Evolutionary conservation across 1,140 invertebrate species (phyloP).

Genomic region (Chironomus tepperi): DNA sequence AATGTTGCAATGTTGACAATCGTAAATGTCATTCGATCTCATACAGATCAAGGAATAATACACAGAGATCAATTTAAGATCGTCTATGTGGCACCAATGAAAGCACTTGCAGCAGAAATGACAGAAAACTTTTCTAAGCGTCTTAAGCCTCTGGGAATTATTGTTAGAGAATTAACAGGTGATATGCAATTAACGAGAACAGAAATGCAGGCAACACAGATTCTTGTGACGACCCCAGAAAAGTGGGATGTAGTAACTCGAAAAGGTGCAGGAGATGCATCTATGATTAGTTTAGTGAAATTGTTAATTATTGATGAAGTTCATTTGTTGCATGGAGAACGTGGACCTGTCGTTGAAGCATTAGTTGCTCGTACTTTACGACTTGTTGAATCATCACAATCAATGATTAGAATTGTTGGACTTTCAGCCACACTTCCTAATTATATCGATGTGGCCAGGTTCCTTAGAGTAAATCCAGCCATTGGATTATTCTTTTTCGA

Average conservation of each 20-base stretch:
- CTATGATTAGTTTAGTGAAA: slow-evolving; percentile 81
- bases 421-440: slow-evolving; percentile 96
- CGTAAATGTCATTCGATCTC: slow-evolving; percentile 79
- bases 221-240: slow-evolving; percentile 97
- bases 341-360: slow-evolving; percentile 96
- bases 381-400: slow-evolving; percentile 90
- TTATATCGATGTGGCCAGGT: slow-evolving; percentile 92
- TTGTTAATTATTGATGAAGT: slow-evolving; percentile 98
- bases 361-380: slow-evolving; percentile 91
- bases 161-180: slow-evolving; percentile 89
- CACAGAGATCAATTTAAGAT: slow-evolving; percentile 95
- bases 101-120: slow-evolving; percentile 98
- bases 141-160: slow-evolving; percentile 59
- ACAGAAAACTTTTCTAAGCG: slow-evolving; percentile 85
- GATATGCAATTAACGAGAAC: slow-evolving; percentile 95
- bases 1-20: slow-evolving; percentile 95
- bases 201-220: slow-evolving; percentile 93
- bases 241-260: slow-evolving; percentile 99
- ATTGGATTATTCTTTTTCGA: slow-evolving; percentile 97
- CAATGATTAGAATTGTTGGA: slow-evolving; percentile 96
- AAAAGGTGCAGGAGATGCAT: slow-evolving; percentile 85
- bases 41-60: slow-evolving; percentile 70
- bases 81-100: slow-evolving; percentile 99
- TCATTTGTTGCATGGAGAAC: slow-evolving; percentile 92
- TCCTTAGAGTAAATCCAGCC: slow-evolving; percentile 87